Conservation (phyloP, 2,888 invertebrate genomes). For the Dorcus parallelipipedus region DNA sequence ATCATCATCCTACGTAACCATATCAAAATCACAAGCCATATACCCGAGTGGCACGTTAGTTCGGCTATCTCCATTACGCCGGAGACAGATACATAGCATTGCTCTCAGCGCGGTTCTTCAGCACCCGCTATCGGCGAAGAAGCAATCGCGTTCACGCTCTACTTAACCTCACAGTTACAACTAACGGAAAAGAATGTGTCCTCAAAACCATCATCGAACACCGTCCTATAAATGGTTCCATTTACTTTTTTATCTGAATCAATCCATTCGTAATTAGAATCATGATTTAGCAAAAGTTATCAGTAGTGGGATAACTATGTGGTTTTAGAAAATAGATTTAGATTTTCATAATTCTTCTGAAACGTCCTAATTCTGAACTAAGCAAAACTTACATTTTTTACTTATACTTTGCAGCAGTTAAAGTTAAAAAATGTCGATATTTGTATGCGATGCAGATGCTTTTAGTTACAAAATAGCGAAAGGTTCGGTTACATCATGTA, state of each 20-base stretch:
- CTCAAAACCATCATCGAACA: slow-evolving; percentile 14
- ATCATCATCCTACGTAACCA: slow-evolving; percentile 33
- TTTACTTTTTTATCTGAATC: too few relatives aligned
- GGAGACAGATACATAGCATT: slow-evolving; percentile 37
- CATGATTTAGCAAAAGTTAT: too few relatives aligned
- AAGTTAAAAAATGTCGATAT: neutral
- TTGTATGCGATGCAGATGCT: neutral
- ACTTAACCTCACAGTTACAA: slow-evolving; percentile 35
- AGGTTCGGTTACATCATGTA: too few relatives aligned
- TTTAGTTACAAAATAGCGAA: neutral
- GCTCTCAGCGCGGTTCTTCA: slow-evolving; percentile 33
- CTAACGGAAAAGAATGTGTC: slow-evolving; percentile 28
- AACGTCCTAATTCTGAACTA: too few relatives aligned
- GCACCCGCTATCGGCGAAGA: slow-evolving; percentile 25
- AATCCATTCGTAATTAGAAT: too few relatives aligned
- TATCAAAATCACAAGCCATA: slow-evolving; percentile 37
- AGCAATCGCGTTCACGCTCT: slow-evolving; percentile 43
- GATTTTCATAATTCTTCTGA: too few relatives aligned
- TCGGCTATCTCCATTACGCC: slow-evolving; percentile 35
- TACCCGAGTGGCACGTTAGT: slow-evolving; percentile 38
- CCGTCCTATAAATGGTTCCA: neutral
- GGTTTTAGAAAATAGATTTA: too few relatives aligned
- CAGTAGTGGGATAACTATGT: too few relatives aligned
- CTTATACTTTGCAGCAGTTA: too few relatives aligned
- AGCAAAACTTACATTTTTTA: too few relatives aligned